Conservation (phyloP, 2,888 invertebrate genomes). For the Drosophila melanocephala region DNA sequence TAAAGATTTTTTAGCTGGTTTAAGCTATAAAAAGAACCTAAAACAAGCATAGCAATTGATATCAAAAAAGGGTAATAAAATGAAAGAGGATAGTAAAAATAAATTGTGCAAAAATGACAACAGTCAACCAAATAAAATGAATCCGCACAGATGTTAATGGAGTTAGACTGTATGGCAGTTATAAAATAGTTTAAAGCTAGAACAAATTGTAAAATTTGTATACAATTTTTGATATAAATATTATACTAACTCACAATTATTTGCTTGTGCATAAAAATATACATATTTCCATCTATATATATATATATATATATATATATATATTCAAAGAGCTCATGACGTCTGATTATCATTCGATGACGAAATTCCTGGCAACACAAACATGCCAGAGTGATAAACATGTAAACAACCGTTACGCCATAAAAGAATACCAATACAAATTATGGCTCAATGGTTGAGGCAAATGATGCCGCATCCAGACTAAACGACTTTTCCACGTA, state of each 20-base stretch:
- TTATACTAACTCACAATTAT: too few relatives aligned
- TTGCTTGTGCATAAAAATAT: neutral
- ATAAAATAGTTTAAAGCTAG: neutral
- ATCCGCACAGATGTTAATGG: neutral
- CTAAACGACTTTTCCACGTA: conserved; percentile 48
- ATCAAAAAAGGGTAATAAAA: neutral
- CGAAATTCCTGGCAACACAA: conserved; percentile 12
- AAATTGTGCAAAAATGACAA: neutral
- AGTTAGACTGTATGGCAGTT: neutral
- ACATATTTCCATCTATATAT: neutral
- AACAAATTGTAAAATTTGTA: too few relatives aligned
- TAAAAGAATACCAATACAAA: conserved; percentile 31
- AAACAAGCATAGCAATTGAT: neutral
- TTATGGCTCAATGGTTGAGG: conserved; percentile 16
- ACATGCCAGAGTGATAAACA: neutral
- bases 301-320: neutral
- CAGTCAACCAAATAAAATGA: neutral
- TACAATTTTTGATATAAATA: too few relatives aligned
- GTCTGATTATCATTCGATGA: conserved; percentile 18
- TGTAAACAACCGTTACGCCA: conserved; percentile 10
- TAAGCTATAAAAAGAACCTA: neutral
- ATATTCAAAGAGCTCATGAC: conserved; percentile 14
- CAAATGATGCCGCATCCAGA: conserved; percentile 20
- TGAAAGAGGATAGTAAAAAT: conserved; percentile 5
- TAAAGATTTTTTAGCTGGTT: neutral